Evolutionary conservation across 2,797 vertebrate species (phyloP).

Genomic region (Hoplostethus mediterraneus): DNA sequence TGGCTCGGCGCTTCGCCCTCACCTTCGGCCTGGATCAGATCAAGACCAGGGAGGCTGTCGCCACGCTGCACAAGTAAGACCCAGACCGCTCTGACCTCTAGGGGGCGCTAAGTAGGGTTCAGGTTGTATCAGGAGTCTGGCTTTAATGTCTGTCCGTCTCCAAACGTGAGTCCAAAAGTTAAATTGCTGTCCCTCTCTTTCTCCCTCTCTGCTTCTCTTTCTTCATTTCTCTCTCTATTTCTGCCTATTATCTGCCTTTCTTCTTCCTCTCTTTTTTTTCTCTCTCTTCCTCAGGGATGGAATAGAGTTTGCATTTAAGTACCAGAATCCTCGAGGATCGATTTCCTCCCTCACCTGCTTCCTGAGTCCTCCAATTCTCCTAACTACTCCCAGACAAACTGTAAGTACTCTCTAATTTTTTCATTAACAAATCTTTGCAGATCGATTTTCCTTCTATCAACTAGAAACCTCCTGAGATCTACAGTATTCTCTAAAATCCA

Average conservation of each 20-base stretch:
- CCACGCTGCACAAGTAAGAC: conserved; percentile 98
- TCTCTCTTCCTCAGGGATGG: conserved; percentile 88
- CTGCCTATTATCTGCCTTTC: background rate
- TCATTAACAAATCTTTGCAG: too few species aligned
- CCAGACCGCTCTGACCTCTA: background rate
- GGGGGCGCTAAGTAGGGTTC: background rate
- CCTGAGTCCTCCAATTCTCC: conserved; percentile 97
- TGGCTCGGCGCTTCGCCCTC: conserved; percentile 97
- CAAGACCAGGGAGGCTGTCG: conserved; percentile 98
- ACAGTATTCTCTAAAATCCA: too few species aligned
- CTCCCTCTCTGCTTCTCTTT: too few species aligned
- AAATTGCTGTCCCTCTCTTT: background rate
- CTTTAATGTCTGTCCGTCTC: too few species aligned
- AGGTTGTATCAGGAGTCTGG: background rate
- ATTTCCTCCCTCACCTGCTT: conserved; percentile 95
- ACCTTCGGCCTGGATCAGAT: conserved; percentile 99
- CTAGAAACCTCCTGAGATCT: too few species aligned
- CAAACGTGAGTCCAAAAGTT: too few species aligned
- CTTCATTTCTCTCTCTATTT: too few species aligned
- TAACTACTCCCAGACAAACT: conserved; percentile 99
- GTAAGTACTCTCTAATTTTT: conserved; percentile 84
- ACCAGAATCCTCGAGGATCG: conserved; percentile 95
- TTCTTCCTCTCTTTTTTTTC: conserved; percentile 11
- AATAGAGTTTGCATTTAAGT: conserved; percentile 99
- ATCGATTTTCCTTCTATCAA: too few species aligned